Evolutionary conservation across 2,888 invertebrate genomes (phyloP).

Genomic region (Tenthredo amoena): DNA sequence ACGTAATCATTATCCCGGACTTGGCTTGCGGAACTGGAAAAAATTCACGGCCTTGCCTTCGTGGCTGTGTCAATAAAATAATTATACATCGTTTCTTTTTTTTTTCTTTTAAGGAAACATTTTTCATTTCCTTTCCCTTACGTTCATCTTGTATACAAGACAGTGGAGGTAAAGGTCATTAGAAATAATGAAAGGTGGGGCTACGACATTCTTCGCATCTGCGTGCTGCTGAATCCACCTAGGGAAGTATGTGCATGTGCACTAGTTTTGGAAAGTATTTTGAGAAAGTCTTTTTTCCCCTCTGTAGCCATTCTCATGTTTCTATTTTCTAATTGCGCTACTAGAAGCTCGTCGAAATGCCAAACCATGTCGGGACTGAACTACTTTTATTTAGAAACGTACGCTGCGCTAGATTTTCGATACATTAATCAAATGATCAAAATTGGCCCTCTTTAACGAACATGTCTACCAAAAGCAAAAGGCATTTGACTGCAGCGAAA

Average conservation of each 20-base stretch:
- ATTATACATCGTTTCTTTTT: not conserved
- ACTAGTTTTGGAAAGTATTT: not conserved
- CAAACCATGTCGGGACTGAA: not conserved
- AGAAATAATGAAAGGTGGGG: conserved; percentile 17
- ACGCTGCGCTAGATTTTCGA: not conserved
- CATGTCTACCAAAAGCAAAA: not conserved
- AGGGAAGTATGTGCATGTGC: not conserved
- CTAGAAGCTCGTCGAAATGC: not conserved
- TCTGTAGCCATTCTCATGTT: not conserved
- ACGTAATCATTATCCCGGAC: not conserved
- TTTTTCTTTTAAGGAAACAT: too few relatives aligned
- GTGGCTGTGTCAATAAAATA: not conserved
- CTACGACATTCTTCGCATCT: not conserved
- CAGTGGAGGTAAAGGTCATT: conserved; percentile 35
- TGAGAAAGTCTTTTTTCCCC: not conserved
- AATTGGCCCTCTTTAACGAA: not conserved
- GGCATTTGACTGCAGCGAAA: conserved; percentile 7
- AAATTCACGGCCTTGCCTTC: not conserved
- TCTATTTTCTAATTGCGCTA: not conserved
- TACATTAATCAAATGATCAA: not conserved
- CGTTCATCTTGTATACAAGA: not conserved
- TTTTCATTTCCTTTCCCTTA: not conserved
- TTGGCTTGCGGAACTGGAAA: not conserved
- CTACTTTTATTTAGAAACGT: not conserved
- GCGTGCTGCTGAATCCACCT: not conserved